Conservation (phyloP, 2,113 vertebrate species). For the Leiothrix lutea region DNA sequence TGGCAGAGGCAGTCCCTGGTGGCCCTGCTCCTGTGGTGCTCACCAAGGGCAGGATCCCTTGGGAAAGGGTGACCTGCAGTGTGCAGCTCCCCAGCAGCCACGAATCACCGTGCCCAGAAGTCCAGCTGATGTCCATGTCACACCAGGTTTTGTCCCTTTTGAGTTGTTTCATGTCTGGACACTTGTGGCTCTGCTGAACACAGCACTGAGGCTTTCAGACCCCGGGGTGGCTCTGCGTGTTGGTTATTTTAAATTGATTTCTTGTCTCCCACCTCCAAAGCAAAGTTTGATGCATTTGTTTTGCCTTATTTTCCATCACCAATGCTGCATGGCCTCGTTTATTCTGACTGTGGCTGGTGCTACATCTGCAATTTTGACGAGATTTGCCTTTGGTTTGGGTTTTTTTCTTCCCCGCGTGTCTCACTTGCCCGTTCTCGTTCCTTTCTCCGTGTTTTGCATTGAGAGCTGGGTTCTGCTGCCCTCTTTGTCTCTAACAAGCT, state of each 20-base stretch:
- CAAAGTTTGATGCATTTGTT: background rate
- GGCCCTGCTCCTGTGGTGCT: background rate
- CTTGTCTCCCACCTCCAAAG: background rate
- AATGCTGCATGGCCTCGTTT: slow-evolving; percentile 53
- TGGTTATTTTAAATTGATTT: slow-evolving; percentile 17
- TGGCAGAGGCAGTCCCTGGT: background rate
- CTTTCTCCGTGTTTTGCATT: background rate
- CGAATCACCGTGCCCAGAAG: background rate
- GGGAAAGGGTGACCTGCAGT: background rate
- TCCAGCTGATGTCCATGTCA: background rate
- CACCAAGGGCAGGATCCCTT: rapidly evolving
- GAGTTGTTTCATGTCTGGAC: background rate
- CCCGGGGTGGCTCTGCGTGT: background rate
- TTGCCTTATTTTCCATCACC: background rate
- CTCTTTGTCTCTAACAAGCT: slow-evolving; percentile 22
- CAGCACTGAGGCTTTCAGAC: slow-evolving; percentile 53
- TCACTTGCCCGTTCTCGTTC: background rate
- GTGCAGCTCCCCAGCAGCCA: background rate
- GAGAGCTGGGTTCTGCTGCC: slow-evolving; percentile 11
- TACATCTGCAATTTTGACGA: slow-evolving; percentile 9
- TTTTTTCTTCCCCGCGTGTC: background rate
- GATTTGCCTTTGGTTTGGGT: background rate
- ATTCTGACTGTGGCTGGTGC: slow-evolving; percentile 14
- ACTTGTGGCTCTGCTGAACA: background rate
- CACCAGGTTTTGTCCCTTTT: background rate